These are phyloP conservation scores for Gymnocypris eckloni DNA, from an alignment of 2,797 vertebrate genomes.

Conservation along the genomic window DNA sequence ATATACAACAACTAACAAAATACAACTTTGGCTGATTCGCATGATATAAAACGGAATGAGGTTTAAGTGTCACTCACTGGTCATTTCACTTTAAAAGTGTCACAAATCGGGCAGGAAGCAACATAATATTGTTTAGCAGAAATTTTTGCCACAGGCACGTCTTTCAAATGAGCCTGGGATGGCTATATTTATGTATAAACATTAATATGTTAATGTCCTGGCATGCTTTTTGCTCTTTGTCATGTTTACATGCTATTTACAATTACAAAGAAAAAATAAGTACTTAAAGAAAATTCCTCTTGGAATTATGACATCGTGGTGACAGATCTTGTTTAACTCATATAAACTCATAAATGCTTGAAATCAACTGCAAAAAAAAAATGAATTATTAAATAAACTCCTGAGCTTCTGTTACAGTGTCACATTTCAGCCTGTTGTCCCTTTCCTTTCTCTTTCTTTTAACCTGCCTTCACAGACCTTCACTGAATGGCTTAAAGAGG, in stretches of 20 bases:
- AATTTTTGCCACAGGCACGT: too few relatives aligned
- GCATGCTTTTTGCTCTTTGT: not conserved
- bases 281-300: not conserved
- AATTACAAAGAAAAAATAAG: not conserved
- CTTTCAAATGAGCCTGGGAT: too few relatives aligned
- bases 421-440: not conserved
- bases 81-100: too few relatives aligned
- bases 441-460: not conserved
- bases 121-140: too few relatives aligned
- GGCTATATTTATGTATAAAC: not conserved
- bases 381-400: not conserved
- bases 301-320: not conserved
- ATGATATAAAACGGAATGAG: too few relatives aligned
- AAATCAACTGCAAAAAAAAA: not conserved
- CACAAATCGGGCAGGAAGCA: too few relatives aligned
- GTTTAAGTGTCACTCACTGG: too few relatives aligned
- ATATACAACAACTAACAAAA: too few relatives aligned
- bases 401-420: conserved; percentile 5
- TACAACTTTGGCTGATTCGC: too few relatives aligned
- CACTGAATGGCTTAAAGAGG: conserved; percentile 16
- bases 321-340: not conserved
- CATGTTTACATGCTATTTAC: not conserved
- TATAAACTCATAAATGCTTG: not conserved
- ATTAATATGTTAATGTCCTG: not conserved
- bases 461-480: not conserved